These are phyloP conservation scores for Xenentodon cancila DNA, from an alignment of 2,797 vertebrate species.

Conservation along the genomic window DNA sequence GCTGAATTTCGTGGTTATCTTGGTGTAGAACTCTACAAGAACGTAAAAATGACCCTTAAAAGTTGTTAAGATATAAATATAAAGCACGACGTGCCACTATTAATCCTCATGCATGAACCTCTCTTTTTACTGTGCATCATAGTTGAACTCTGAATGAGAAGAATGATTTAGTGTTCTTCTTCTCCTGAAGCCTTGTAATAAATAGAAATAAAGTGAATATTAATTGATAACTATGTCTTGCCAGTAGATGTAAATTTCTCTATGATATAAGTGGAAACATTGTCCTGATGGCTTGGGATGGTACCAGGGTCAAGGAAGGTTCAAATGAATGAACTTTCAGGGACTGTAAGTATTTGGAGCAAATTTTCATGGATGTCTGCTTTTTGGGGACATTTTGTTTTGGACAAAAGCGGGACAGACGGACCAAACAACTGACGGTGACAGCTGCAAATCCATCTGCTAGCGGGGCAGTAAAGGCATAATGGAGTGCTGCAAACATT, in stretches of 20 bases:
- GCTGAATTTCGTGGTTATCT: too few species aligned
- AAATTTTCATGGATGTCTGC: slow-evolving; percentile 24
- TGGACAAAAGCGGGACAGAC: slow-evolving; percentile 43
- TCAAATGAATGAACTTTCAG: slow-evolving; percentile 23
- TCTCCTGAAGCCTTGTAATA: background rate
- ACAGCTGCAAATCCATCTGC: slow-evolving; percentile 60
- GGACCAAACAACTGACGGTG: slow-evolving; percentile 44
- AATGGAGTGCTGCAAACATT: slow-evolving; percentile 24
- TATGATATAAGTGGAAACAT: slow-evolving; percentile 4
- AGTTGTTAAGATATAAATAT: too few species aligned
- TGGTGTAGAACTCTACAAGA: too few species aligned
- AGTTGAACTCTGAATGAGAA: too few species aligned
- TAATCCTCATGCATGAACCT: too few species aligned
- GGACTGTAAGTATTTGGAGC: slow-evolving; percentile 50
- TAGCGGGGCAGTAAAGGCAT: slow-evolving; percentile 28
- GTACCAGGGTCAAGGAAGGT: slow-evolving; percentile 1
- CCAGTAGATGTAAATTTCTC: slow-evolving; percentile 11
- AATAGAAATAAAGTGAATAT: background rate
- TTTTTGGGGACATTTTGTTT: slow-evolving; percentile 35
- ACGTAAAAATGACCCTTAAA: too few species aligned
- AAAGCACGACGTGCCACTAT: too few species aligned
- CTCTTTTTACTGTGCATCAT: too few species aligned
- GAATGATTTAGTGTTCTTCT: too few species aligned
- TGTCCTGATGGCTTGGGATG: slow-evolving; percentile 1
- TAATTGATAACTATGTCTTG: background rate